Conservation (phyloP, 2,797 vertebrate genomes). For the Podarcis siculus region DNA sequence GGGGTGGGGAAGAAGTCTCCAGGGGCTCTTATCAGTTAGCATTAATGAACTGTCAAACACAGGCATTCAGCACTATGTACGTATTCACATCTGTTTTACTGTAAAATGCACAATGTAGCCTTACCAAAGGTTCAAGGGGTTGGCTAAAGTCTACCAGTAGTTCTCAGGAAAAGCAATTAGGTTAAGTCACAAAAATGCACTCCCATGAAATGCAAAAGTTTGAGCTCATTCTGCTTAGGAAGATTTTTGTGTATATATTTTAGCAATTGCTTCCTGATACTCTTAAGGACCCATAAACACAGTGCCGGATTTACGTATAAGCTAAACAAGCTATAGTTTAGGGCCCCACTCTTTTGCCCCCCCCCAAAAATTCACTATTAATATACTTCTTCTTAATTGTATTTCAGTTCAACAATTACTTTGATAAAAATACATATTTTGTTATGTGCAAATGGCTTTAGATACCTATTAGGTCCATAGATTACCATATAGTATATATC, state of each 20-base stretch:
- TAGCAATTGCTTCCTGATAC: fast-evolving
- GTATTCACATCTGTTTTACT: background rate
- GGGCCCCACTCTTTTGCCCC: too few relatives aligned
- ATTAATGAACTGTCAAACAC: slow-evolving; percentile 21
- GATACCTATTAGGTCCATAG: too few relatives aligned
- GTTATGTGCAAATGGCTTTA: too few relatives aligned
- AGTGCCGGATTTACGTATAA: too few relatives aligned
- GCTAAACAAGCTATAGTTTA: too few relatives aligned
- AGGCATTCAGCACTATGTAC: background rate
- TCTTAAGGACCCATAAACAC: background rate
- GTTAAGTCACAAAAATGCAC: background rate
- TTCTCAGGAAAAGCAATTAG: background rate
- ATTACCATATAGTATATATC: too few relatives aligned
- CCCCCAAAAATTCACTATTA: too few relatives aligned
- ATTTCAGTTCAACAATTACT: too few relatives aligned
- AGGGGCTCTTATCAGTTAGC: slow-evolving; percentile 15
- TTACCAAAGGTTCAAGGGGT: slow-evolving; percentile 6
- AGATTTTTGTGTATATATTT: too few relatives aligned
- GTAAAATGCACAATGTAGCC: background rate
- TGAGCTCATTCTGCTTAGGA: background rate
- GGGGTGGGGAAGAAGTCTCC: background rate
- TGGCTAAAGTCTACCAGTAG: background rate
- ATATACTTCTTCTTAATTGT: too few relatives aligned
- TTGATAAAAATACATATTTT: too few relatives aligned
- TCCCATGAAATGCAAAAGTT: slow-evolving; percentile 10